Evolutionary conservation across 2,113 vertebrate genomes (phyloP).

Genomic region (Circaetus cinerascens): DNA sequence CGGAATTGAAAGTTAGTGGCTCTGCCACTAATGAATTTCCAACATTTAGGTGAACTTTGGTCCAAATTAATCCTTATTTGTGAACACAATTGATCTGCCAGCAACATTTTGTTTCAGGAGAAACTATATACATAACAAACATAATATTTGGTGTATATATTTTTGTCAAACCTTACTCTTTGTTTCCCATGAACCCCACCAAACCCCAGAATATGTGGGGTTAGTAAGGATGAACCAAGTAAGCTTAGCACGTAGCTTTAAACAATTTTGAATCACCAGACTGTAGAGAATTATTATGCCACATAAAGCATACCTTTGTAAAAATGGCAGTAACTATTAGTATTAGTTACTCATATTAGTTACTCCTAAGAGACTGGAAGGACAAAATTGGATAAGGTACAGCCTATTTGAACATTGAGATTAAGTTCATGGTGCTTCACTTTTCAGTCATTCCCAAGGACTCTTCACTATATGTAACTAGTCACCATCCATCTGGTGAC

Average conservation of each 20-base stretch:
- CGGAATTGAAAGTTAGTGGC: background rate
- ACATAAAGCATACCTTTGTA: background rate
- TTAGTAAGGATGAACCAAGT: background rate
- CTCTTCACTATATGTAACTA: background rate
- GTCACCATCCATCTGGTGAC: background rate
- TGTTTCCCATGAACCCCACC: background rate
- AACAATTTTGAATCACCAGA: background rate
- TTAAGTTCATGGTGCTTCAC: background rate
- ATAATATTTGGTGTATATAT: background rate
- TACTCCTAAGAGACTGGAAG: background rate
- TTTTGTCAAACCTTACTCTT: background rate
- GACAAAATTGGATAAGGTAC: background rate
- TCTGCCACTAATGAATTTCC: background rate
- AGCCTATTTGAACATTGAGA: background rate
- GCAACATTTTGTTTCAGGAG: background rate
- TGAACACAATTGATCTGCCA: background rate
- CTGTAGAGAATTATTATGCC: background rate
- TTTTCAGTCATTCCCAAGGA: background rate
- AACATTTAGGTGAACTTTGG: background rate
- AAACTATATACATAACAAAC: background rate
- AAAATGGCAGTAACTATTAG: background rate
- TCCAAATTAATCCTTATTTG: background rate
- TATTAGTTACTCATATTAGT: background rate
- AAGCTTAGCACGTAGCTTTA: background rate
- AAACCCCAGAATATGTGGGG: background rate